Conservation (phyloP, 2,113 vertebrate species). For the Uria lomvia region DNA sequence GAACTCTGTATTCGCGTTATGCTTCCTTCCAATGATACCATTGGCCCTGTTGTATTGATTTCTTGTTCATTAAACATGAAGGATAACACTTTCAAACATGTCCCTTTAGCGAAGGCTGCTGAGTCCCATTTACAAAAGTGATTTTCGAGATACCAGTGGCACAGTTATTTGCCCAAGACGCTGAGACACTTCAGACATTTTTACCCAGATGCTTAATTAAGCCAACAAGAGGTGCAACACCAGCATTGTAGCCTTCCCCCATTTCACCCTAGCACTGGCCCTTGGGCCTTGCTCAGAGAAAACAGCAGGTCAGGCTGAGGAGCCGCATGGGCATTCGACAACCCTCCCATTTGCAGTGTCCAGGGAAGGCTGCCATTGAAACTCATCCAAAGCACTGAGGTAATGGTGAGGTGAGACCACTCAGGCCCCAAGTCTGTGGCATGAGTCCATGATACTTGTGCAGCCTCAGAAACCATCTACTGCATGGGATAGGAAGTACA, state of each 20-base stretch:
- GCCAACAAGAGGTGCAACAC: neutral
- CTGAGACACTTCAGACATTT: neutral
- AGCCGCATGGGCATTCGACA: rapidly evolving
- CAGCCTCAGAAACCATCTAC: neutral
- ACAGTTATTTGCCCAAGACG: neutral
- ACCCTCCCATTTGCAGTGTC: neutral
- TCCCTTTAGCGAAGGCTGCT: neutral
- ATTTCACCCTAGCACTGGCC: neutral
- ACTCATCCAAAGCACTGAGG: neutral
- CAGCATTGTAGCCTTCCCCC: neutral
- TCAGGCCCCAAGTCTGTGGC: neutral
- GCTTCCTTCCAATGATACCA: neutral
- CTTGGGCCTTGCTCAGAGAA: neutral
- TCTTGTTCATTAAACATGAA: neutral
- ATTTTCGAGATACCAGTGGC: neutral
- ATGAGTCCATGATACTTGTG: neutral
- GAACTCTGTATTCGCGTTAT: neutral
- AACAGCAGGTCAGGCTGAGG: neutral
- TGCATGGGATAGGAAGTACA: neutral
- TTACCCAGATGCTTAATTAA: neutral
- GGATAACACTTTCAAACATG: neutral
- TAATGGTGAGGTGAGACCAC: neutral
- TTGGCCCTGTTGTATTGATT: neutral
- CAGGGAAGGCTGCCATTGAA: neutral
- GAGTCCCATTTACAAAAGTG: neutral